Evolutionary conservation across 2,797 vertebrate species (phyloP), one percentile per base, ranked within the genome.

Genomic region (Fistularia tabacaria): DNA sequence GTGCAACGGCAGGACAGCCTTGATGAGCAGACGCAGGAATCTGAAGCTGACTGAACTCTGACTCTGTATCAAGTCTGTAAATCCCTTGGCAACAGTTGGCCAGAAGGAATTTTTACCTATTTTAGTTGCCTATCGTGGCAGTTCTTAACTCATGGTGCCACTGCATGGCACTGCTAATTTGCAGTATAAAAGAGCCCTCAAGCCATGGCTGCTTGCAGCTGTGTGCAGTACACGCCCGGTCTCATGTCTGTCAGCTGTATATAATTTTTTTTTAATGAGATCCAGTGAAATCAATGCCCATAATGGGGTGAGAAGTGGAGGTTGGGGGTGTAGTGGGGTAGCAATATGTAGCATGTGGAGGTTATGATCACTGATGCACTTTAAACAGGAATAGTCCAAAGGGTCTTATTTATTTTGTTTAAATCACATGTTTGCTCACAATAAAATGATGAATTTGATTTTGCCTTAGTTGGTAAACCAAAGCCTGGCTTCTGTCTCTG

Each of bases 361-460:
- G 52, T 70, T 57, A 38, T 59, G 54, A 62, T 66, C 79, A 80
- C 83, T 82, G 58, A 76, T 82, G 88, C 89, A 90, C 89, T 90
- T 91, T 91, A 48, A 70, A 76, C 68, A 67, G 46, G 10, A 73
- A 47, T 9, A 37, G 66, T 68, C 73, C 77, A 76, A 79, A 77
- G 63, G 69, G 75, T 67, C 63, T 64, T 85, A 85, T 84, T 89
- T 89, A 83, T 90, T 84, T 83, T 66, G 68, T 59, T 37, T 42
- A 7, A 39, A 12, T 79, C 60, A 70, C 56, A 13, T 60, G 70
- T 71, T 82, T 44, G 71, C 64, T 62, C 62, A 74, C 74, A 89
- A 88, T 87, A 87, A 89, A 89, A 73, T 38, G 12, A 57, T 76
- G 59, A 66, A 57, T 62, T 63, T 40, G 6, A 74, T 7, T 49